These are phyloP conservation scores for Ifrita kowaldi DNA, from an alignment of 2,113 vertebrate genomes.

Conservation along the genomic window DNA sequence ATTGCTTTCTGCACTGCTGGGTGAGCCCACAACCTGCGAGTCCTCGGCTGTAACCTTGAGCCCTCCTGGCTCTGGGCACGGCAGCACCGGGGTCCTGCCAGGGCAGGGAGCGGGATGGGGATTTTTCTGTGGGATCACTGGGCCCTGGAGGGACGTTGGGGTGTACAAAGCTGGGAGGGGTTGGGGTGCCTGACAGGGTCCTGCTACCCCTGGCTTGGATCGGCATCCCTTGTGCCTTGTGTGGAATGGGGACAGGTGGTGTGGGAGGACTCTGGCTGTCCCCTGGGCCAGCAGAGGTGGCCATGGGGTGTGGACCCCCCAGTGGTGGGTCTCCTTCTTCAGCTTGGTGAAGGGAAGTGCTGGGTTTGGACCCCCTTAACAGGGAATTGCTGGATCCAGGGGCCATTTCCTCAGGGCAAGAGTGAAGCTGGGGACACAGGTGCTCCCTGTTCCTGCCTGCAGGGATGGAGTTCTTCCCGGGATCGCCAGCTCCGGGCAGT, in stretches of 20 bases:
- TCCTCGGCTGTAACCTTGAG: slow-evolving; percentile 44
- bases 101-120: rapidly evolving
- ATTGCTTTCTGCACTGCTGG: slow-evolving; percentile 39
- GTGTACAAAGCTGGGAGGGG: rapidly evolving
- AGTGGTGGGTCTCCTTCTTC: background rate
- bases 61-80: background rate
- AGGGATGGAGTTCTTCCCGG: rapidly evolving
- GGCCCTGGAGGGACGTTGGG: rapidly evolving
- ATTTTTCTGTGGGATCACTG: rapidly evolving
- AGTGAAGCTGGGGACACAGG: rapidly evolving
- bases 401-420: background rate
- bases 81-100: rapidly evolving
- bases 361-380: background rate
- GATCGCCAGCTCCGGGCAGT: background rate
- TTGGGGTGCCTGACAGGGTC: background rate
- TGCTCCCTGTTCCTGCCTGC: no score
- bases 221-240: background rate
- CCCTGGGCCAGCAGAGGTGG: background rate
- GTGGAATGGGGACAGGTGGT: rapidly evolving
- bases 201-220: rapidly evolving
- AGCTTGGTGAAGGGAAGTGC: background rate
- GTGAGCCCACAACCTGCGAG: background rate
- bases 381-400: background rate
- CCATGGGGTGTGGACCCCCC: rapidly evolving
- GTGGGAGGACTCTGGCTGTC: background rate